Percentiles rank a stretch among this genome's conserved stretches.
phyloP scores from a whole-genome alignment of 30 jellyfish, hydroid and myxozoan species.

The Phacellophora camtschatica region DNA sequence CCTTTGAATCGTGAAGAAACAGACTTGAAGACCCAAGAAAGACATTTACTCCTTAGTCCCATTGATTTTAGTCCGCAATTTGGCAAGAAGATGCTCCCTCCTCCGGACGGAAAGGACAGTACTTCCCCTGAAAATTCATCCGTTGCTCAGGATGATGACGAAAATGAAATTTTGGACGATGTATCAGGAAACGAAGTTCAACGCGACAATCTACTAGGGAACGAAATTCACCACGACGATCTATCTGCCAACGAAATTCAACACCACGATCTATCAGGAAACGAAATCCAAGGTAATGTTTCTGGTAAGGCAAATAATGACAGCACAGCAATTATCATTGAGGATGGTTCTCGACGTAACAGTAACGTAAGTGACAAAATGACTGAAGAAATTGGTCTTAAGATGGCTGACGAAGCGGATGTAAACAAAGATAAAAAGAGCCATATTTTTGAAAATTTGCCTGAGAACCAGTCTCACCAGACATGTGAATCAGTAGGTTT shows the following conservation, averaged over 20 bases:
- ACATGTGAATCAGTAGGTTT: background rate
- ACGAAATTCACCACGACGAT: background rate
- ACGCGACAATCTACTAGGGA: background rate
- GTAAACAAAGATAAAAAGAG: background rate
- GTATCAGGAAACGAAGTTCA: background rate
- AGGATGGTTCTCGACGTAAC: too few relatives aligned
- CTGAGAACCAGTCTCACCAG: background rate
- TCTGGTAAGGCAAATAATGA: background rate
- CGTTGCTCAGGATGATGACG: background rate
- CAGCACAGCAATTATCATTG: background rate
- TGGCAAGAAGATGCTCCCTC: constrained; percentile 10
- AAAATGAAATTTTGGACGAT: background rate
- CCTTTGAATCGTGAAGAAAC: background rate
- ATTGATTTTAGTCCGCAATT: background rate
- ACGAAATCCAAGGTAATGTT: background rate
- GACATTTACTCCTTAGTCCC: background rate
- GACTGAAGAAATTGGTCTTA: background rate
- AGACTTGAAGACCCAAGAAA: background rate
- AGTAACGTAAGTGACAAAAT: too few relatives aligned
- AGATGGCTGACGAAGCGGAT: too few relatives aligned
- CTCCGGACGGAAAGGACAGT: constrained; percentile 52
- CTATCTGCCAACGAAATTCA: background rate
- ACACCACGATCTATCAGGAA: background rate
- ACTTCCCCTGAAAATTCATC: background rate
- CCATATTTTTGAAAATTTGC: background rate